Conservation (phyloP, 1,140 invertebrate genomes). For the Zaprionus lachaisei region DNA sequence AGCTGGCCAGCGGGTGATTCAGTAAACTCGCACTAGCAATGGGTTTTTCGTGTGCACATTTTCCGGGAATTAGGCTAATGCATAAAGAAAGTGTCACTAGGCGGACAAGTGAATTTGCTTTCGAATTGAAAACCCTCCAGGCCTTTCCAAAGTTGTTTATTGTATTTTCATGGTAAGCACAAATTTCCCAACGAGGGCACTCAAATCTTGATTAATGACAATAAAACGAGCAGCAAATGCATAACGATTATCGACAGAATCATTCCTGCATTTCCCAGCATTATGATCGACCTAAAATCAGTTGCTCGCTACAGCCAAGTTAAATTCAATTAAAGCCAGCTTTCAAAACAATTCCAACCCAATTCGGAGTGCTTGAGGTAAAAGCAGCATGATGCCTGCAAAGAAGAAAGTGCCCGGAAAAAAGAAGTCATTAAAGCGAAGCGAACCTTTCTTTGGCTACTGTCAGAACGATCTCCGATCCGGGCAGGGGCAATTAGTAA, state of each 20-base stretch:
- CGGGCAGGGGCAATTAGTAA: constrained; percentile 53
- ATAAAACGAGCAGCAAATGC: constrained; percentile 36
- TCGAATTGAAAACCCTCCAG: not conserved
- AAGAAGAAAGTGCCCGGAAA: constrained; percentile 62
- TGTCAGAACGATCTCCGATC: constrained; percentile 1
- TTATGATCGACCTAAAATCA: constrained; percentile 17
- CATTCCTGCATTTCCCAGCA: constrained; percentile 34
- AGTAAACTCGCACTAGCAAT: constrained; percentile 39
- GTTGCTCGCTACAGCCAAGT: constrained; percentile 14
- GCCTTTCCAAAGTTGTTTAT: not conserved
- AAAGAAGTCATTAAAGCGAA: constrained; percentile 65
- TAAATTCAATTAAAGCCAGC: constrained; percentile 72
- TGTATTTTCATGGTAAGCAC: not conserved
- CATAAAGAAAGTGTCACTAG: constrained; percentile 61
- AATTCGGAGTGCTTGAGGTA: constrained; percentile 33
- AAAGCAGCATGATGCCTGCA: constrained; percentile 25
- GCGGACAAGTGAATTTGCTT: constrained; percentile 44
- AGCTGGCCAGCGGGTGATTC: constrained; percentile 34
- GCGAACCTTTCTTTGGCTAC: constrained; percentile 40
- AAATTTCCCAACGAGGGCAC: not conserved
- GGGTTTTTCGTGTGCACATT: constrained; percentile 60
- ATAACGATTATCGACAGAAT: constrained; percentile 31
- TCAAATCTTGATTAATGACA: constrained; percentile 49
- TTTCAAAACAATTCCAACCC: constrained; percentile 65
- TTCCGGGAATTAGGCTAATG: constrained; percentile 50